Conservation (phyloP, 2,113 vertebrate genomes). For the Synchiropus splendidus region DNA sequence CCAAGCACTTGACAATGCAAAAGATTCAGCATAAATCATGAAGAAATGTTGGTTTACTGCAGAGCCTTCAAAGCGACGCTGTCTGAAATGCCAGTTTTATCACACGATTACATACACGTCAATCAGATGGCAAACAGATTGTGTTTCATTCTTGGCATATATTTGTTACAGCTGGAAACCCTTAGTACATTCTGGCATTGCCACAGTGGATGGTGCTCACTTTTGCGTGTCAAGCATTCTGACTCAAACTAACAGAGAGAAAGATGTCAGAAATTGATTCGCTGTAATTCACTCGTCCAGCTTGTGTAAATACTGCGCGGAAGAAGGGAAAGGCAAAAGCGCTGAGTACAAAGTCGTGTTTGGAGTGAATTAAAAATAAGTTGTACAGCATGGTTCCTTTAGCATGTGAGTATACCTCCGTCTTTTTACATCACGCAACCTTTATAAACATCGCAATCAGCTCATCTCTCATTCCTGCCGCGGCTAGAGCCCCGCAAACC, state of each 20-base stretch:
- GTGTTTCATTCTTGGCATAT: slow-evolving; percentile 21
- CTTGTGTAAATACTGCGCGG: slow-evolving; percentile 53
- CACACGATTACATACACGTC: too few species aligned
- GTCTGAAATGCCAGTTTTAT: too few species aligned
- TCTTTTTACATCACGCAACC: slow-evolving; percentile 15
- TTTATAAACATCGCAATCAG: slow-evolving; percentile 50
- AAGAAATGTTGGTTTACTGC: too few species aligned
- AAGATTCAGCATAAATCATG: too few species aligned
- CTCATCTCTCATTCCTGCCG: slow-evolving; percentile 31
- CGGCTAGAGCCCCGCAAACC: slow-evolving; percentile 26
- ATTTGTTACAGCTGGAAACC: slow-evolving; percentile 41
- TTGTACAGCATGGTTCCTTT: slow-evolving; percentile 21
- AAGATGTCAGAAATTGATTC: slow-evolving; percentile 25
- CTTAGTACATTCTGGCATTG: slow-evolving; percentile 33
- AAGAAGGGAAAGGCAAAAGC: slow-evolving; percentile 32
- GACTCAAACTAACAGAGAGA: slow-evolving; percentile 38
- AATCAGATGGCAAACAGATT: too few species aligned
- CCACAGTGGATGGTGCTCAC: slow-evolving; percentile 14
- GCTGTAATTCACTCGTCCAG: slow-evolving; percentile 50
- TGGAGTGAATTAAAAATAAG: slow-evolving; percentile 54
- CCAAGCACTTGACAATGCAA: too few species aligned
- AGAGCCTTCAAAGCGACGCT: too few species aligned
- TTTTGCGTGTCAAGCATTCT: slow-evolving; percentile 40
- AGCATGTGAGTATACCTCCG: slow-evolving; percentile 12
- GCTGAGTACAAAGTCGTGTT: slow-evolving; percentile 41